phyloP scores from a whole-genome alignment of 2,113 vertebrate genomes.

The Atlantisia rogersi region DNA sequence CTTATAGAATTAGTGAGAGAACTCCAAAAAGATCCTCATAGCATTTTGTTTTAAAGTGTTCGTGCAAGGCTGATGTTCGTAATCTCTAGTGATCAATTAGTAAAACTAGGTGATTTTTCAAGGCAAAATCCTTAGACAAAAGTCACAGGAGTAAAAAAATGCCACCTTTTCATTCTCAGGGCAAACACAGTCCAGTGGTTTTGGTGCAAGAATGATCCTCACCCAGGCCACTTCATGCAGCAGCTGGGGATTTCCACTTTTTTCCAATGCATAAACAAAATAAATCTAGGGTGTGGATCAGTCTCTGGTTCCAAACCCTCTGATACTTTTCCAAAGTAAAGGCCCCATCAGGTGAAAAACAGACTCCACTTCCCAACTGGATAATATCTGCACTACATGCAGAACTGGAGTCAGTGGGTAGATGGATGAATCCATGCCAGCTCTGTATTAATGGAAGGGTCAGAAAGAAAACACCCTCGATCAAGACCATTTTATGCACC shows the following conservation, averaged over 20 bases:
- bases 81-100: background rate
- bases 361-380: background rate
- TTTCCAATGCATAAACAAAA: conserved; percentile 40
- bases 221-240: background rate
- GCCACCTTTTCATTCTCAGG: background rate
- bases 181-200: background rate
- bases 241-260: conserved; percentile 50
- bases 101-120: background rate
- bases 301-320: conserved; percentile 16
- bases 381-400: background rate
- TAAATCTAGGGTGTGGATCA: background rate
- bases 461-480: background rate
- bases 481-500: background rate
- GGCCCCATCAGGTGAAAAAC: background rate
- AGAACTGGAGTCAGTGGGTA: background rate
- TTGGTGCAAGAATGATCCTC: background rate
- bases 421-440: background rate
- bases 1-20: background rate
- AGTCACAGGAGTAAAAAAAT: background rate
- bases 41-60: background rate
- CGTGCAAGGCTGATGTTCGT: background rate
- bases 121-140: background rate
- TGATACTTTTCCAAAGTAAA: conserved; percentile 31
- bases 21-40: background rate
- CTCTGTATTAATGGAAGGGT: background rate